These are phyloP conservation scores for Pseudomyrmex cubaensis DNA, from an alignment of 1,140 invertebrate genomes.

Conservation along the genomic window DNA sequence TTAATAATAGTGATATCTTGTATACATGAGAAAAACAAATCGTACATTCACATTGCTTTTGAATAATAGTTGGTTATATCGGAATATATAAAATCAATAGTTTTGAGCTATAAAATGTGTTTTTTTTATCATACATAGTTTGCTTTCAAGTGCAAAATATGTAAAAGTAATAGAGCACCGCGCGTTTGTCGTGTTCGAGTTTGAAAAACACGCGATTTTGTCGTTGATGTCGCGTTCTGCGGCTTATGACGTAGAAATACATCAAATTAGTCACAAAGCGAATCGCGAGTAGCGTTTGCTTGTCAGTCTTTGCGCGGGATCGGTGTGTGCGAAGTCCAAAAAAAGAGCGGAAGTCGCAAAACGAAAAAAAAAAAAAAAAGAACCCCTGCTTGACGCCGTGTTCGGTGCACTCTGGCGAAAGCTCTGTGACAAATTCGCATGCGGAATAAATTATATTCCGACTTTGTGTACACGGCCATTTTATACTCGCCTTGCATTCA, in stretches of 20 bases:
- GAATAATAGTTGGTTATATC: too few species aligned
- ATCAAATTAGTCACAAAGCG: slow-evolving; percentile 61
- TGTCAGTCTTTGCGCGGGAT: slow-evolving; percentile 66
- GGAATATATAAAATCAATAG: too few species aligned
- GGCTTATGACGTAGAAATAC: slow-evolving; percentile 37
- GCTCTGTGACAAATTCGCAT: slow-evolving; percentile 58
- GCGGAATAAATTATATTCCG: slow-evolving; percentile 67
- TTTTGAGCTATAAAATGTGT: too few species aligned
- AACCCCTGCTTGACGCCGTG: slow-evolving; percentile 13
- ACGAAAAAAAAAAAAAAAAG: slow-evolving; percentile 17
- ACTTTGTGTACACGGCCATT: slow-evolving; percentile 28
- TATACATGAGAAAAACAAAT: too few species aligned
- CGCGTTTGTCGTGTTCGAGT: too few species aligned
- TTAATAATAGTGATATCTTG: too few species aligned
- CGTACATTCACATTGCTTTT: too few species aligned
- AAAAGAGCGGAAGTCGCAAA: slow-evolving; percentile 56
- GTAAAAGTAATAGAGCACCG: too few species aligned
- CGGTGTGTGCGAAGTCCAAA: slow-evolving; percentile 50
- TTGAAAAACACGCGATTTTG: slow-evolving; percentile 17
- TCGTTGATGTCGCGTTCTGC: background rate
- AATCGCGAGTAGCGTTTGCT: slow-evolving; percentile 46
- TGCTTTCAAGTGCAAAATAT: too few species aligned
- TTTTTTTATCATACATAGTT: too few species aligned
- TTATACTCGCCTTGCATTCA: slow-evolving; percentile 31
- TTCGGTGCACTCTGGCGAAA: slow-evolving; percentile 51